Percentiles rank a stretch among this genome's conserved stretches.
These are phyloP conservation scores for Rhopalosiphum maidis DNA, from an alignment of 1,140 invertebrate species.

Conservation along the genomic window DNA sequence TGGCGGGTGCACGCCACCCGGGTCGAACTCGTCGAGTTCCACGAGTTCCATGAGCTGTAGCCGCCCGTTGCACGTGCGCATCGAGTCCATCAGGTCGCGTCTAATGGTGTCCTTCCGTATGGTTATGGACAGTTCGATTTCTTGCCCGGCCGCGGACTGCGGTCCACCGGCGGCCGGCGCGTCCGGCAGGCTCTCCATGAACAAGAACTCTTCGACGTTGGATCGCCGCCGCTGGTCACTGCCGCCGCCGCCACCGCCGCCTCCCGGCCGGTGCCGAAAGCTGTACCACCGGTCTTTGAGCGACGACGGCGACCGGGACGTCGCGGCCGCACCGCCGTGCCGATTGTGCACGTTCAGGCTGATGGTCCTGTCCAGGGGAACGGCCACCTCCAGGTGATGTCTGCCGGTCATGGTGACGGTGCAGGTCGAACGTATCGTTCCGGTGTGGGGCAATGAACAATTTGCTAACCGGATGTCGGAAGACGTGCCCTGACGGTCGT, in stretches of 20 bases:
- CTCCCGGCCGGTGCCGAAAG: constrained; percentile 46
- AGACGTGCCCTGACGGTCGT: background rate
- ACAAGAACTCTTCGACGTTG: constrained; percentile 56
- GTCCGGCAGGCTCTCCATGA: constrained; percentile 57
- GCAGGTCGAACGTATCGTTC: background rate
- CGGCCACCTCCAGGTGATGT: constrained; percentile 42
- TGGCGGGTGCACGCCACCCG: constrained; percentile 60
- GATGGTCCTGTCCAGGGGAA: constrained; percentile 48
- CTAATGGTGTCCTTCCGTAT: constrained; percentile 77
- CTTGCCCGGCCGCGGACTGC: constrained; percentile 67
- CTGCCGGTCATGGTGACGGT: background rate
- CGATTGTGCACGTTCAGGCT: constrained; percentile 52
- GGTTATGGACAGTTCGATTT: constrained; percentile 71
- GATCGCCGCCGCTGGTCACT: background rate
- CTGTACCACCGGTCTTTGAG: constrained; percentile 58
- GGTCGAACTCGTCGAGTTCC: constrained; percentile 70
- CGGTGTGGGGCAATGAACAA: background rate
- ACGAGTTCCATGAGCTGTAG: constrained; percentile 74
- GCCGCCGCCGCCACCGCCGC: background rate
- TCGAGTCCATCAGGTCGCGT: constrained; percentile 74
- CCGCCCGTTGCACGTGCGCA: constrained; percentile 71
- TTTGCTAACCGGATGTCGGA: background rate
- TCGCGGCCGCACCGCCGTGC: background rate
- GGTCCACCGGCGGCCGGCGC: too few species aligned
- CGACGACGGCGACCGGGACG: constrained; percentile 50